A percentile compares a stretch with the other conserved stretches of the same genome.
phyloP scores from a whole-genome alignment of 2,888 invertebrate genomes.

The Caradrina clavipalpis region DNA sequence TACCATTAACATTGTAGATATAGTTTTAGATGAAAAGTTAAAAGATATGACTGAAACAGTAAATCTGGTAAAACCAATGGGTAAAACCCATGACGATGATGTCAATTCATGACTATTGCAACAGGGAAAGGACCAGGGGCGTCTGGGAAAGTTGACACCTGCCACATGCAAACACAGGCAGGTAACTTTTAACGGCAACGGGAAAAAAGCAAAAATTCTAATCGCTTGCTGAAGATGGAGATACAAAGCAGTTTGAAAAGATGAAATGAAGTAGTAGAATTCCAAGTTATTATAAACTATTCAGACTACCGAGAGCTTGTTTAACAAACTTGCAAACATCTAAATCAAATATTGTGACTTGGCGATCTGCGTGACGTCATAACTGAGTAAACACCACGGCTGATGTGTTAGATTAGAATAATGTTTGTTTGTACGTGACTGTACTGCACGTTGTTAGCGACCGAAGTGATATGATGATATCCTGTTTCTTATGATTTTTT shows the following conservation, averaged over 20 bases:
- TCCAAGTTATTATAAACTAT: slow-evolving; percentile 36
- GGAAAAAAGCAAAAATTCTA: not conserved
- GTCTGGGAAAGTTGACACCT: slow-evolving; percentile 7
- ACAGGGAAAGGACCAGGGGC: not conserved
- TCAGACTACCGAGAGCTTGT: slow-evolving; percentile 35
- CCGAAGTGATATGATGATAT: slow-evolving; percentile 28
- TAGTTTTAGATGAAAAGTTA: not conserved
- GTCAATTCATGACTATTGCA: not conserved
- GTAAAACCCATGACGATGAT: slow-evolving; percentile 22
- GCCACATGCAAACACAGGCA: not conserved
- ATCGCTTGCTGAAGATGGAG: not conserved
- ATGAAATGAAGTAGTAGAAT: slow-evolving; percentile 18
- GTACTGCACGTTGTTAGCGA: slow-evolving; percentile 29
- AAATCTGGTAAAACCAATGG: slow-evolving; percentile 9
- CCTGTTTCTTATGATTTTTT: slow-evolving; percentile 31
- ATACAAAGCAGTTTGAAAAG: slow-evolving; percentile 6
- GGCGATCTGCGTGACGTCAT: slow-evolving; percentile 49
- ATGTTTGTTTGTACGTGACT: slow-evolving; percentile 40
- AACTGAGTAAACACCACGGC: slow-evolving; percentile 37
- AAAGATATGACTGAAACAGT: not conserved
- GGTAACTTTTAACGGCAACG: not conserved
- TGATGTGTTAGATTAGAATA: slow-evolving; percentile 47
- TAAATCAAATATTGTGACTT: slow-evolving; percentile 59
- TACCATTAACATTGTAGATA: too few relatives aligned
- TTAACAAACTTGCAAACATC: slow-evolving; percentile 52